phyloP scores from a whole-genome alignment of 2,888 invertebrate species.

The Germaria angustata region DNA sequence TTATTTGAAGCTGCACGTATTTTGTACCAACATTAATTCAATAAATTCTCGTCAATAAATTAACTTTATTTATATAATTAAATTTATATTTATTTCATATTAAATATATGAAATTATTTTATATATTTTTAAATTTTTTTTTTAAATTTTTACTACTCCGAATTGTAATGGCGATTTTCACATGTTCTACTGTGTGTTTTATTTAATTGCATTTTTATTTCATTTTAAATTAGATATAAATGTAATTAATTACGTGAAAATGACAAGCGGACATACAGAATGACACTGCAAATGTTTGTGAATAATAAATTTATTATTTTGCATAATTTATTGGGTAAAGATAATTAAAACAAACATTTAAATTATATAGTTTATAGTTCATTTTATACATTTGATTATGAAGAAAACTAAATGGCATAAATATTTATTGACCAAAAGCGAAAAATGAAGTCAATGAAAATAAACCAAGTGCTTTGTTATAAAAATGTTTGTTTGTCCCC shows the following conservation, averaged over 20 bases:
- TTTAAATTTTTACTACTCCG: background rate
- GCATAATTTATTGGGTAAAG: constrained; percentile 63
- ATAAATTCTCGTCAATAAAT: constrained; percentile 50
- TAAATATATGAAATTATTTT: constrained; percentile 40
- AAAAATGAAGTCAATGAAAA: constrained; percentile 20
- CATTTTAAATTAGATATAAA: constrained; percentile 64
- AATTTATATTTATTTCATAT: constrained; percentile 36
- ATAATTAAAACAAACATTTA: constrained; percentile 61
- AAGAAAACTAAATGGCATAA: background rate
- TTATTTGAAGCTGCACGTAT: background rate
- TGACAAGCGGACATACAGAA: constrained; percentile 62
- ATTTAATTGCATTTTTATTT: constrained; percentile 64
- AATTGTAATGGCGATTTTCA: background rate
- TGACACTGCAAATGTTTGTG: constrained; percentile 59
- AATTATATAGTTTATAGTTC: background rate
- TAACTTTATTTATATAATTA: constrained; percentile 46
- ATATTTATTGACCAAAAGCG: background rate
- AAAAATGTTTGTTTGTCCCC: background rate
- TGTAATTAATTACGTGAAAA: constrained; percentile 66
- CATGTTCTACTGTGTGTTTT: background rate
- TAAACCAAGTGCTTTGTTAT: background rate
- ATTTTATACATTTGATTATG: constrained; percentile 3
- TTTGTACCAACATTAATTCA: constrained; percentile 13
- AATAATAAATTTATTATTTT: constrained; percentile 63
- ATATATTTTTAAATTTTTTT: constrained; percentile 14